Percentiles rank a stretch among this genome's conserved stretches.
Conservation (phyloP, 2,888 invertebrate species). For the Timandra comae region DNA sequence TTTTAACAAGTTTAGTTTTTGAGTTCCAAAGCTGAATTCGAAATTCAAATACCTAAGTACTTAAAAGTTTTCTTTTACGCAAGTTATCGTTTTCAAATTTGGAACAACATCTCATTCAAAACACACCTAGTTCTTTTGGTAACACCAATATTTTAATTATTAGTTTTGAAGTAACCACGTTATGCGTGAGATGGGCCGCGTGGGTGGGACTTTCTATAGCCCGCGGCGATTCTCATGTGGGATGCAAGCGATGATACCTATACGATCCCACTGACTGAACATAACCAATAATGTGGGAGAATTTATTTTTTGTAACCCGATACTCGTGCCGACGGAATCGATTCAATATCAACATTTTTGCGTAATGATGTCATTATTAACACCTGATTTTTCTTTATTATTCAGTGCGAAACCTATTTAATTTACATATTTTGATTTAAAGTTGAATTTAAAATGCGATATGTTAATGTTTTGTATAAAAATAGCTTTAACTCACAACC, state of each 20-base stretch:
- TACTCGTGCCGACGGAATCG: no score
- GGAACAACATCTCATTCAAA: not conserved
- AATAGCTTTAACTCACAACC: no score
- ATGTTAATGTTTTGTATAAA: no score
- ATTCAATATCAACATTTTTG: not conserved
- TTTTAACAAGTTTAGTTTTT: no score
- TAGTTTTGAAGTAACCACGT: slow-evolving; percentile 12
- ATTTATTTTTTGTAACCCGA: no score
- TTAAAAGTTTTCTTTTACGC: not conserved
- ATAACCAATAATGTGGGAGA: no score
- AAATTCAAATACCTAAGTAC: no score
- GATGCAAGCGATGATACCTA: slow-evolving; percentile 38
- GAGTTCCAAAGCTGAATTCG: no score
- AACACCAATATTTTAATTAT: slow-evolving; percentile 34
- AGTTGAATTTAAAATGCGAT: no score
- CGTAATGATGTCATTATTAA: not conserved
- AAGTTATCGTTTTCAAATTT: not conserved
- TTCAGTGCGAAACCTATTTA: no score
- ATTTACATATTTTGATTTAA: no score
- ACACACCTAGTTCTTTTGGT: slow-evolving; percentile 11
- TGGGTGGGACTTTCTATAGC: slow-evolving; percentile 74
- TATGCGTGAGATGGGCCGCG: slow-evolving; percentile 41
- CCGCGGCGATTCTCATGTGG: slow-evolving; percentile 60
- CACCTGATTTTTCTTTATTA: no score
- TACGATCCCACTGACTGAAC: slow-evolving; percentile 25